Base-by-base conservation (phyloP, 64 coral and sea anemone genomes). In the Acropora tenuis region DNA sequence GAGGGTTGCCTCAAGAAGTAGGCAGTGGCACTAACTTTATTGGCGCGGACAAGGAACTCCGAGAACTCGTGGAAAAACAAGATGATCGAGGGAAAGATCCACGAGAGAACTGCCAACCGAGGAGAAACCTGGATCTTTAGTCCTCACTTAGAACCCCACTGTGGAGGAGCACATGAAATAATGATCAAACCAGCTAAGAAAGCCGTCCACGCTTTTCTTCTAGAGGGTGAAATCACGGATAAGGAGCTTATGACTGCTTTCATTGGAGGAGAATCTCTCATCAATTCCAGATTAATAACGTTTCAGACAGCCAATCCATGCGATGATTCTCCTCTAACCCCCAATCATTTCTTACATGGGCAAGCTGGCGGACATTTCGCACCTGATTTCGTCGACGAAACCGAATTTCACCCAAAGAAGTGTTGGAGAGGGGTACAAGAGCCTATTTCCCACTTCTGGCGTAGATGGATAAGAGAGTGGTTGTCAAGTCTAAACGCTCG, bases 281-380 rank as follows among this genome's bases (percentile, higher is more conserved):
- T 92, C 47, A 92, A 96, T 17, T 83, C 80, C 49, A 69, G 86
- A 10, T 90, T 47, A 47, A 41, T 92, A 48, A 96, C 94, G 5
- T 95, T 92, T 73, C 89, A 88, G 73, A 87, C 61, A 13, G 47
- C 74, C 3, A 82, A 93, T 86, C 69, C 46, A 13, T 30, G 79
- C 4, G 90, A 92, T 57, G 50, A 60, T 12, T 46, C 53, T 50
- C 89, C 89, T 2, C 41, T 91, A 48, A 84, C 79, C 0, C 89
- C 91, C 12, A 87, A 93, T 45, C 82, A 93, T 52, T 93, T 88
- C 47, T 30, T 93, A 4, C 53, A 78, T 87, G 83, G 91, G 45
- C 75, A 79, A 41, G 8, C 80, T 67, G 50, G 50, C 9, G 1
- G 50, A 5, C 5, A 55, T 7, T 55, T 7, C 9, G 5, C 50